Evolutionary conservation across 2,797 vertebrate species (phyloP).

Genomic region (Adrianichthys oophorus): DNA sequence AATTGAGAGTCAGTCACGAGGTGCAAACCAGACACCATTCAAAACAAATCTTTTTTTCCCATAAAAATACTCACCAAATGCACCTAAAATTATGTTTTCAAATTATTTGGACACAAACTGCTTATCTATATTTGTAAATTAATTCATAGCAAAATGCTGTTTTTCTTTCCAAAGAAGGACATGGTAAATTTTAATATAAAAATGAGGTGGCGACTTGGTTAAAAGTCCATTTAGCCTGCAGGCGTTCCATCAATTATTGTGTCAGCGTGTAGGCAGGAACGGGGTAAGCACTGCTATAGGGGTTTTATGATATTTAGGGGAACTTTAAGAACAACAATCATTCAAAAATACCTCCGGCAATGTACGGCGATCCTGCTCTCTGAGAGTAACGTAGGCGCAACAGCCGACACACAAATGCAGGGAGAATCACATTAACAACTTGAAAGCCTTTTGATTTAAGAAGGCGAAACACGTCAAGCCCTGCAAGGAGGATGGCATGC

Average conservation of each 20-base stretch:
- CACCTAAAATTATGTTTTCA: too few relatives aligned
- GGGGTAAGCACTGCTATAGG: constrained; percentile 36
- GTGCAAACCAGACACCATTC: too few relatives aligned
- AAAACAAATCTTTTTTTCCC: too few relatives aligned
- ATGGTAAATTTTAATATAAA: too few relatives aligned
- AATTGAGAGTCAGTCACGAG: too few relatives aligned
- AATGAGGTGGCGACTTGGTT: too few relatives aligned
- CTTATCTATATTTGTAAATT: too few relatives aligned
- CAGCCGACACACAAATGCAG: constrained; percentile 42
- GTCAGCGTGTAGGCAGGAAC: constrained; percentile 33
- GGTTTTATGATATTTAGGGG: constrained; percentile 51
- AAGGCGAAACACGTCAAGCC: constrained; percentile 43
- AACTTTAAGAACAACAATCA: constrained; percentile 54
- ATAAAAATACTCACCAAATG: too few relatives aligned
- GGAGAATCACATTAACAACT: constrained; percentile 62
- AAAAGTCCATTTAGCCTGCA: too few relatives aligned
- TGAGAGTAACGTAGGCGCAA: constrained; percentile 42
- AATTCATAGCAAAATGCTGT: too few relatives aligned
- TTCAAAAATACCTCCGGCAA: constrained; percentile 60
- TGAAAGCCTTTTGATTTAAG: constrained; percentile 60
- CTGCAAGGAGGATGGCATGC: constrained; percentile 25
- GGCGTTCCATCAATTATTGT: constrained; percentile 12
- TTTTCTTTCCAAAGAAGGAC: too few relatives aligned
- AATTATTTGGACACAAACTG: too few relatives aligned
- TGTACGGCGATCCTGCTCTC: constrained; percentile 46